Base-by-base conservation (phyloP, 2,888 invertebrate genomes). In the Artemia sinica region DNA sequence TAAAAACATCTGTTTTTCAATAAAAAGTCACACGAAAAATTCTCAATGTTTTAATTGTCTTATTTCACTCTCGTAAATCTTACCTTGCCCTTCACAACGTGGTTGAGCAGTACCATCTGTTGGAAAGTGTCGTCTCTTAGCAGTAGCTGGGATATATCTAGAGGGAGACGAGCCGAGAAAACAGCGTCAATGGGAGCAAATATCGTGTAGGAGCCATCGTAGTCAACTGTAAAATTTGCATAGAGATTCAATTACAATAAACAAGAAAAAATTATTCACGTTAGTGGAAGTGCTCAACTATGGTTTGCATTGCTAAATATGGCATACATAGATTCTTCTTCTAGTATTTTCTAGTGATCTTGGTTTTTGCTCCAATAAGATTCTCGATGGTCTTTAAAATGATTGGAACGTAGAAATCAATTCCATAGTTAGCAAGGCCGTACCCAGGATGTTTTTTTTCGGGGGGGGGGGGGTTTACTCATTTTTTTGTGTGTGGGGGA, bases 61-160 rank as follows among this genome's bases (percentile, higher is more conserved):
- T 58, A 28, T 58, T 58, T 58, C 63, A 58, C 63, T 58, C 28
- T 58, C 63, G 63, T 58, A 28, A 58, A 52, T 58, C 63, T 58
- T 28, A 58, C 63, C 63, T 58, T 58, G 63, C 63, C 63, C 63
- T 58, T 58, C 63, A 28, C 28, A 58, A 58, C 11, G 63, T 58
- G 63, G 28, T 58, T 58, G 63, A 58, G 12, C n/a, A 58, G 14
- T 58, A 58, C 8, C 63, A 58, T 58, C 12, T 58, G 63, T 58
- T 58, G 63, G 63, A 58, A 58, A 28, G n/a, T 8, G 63, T 58
- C 10, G 11, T 58, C 63, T n/a, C 28, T 58, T 9, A 58, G n/a
- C 8, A 58, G 63, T n/a, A 58, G 28, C 14, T 58, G 14, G 63
- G 63, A n/a, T 8, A 58, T 58, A 9, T 58, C 63, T 2, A 58